Evolutionary conservation across 2,888 invertebrate genomes (phyloP), one percentile per base, ranked within the genome.

Genomic region (Eupithecia exiguata): DNA sequence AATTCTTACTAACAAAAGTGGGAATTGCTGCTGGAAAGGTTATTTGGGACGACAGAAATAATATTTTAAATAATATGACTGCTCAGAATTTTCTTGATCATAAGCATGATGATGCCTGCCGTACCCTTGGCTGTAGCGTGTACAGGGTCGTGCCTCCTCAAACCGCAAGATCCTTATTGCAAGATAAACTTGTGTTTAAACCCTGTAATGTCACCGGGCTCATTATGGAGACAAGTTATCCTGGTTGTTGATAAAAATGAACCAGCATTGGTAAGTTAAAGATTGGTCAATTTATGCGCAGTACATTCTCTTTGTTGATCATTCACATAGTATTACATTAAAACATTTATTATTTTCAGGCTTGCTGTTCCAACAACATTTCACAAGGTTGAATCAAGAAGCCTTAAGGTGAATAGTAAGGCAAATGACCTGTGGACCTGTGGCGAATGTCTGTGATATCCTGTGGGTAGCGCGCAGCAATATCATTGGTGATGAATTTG

Each of bases 391-490:
- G 75, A 75, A 70, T 61, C 46, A 12, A 72, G 72, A 38, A 68
- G 96, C 81, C 95, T 99, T 25, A 97, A 97, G 88, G n/a, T n/a
- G n/a, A n/a, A n/a, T n/a, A n/a, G n/a, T n/a, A n/a, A n/a, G n/a
- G n/a, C n/a, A n/a, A n/a, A n/a, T n/a, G n/a, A n/a, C n/a, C n/a
- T n/a, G n/a, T n/a, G n/a, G n/a, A n/a, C n/a, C n/a, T n/a, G n/a
- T n/a, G n/a, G n/a, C n/a, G n/a, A n/a, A n/a, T n/a, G 96, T 99
- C 62, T 99, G 99, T 0, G 99, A 99, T 89, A 98, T 98, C 86
- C 89, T 96, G 0, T 99, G 99, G 99, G 94, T 97, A 75, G 96
- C 96, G 66, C 95, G 79, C 18, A 74, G 74, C 71, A 79, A 72
- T 53, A 74, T 69, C 25, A 68, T 63, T 38, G 92, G 94, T 18